Evolutionary conservation across 1,140 invertebrate species (phyloP).

Genomic region (Battus philenor): DNA sequence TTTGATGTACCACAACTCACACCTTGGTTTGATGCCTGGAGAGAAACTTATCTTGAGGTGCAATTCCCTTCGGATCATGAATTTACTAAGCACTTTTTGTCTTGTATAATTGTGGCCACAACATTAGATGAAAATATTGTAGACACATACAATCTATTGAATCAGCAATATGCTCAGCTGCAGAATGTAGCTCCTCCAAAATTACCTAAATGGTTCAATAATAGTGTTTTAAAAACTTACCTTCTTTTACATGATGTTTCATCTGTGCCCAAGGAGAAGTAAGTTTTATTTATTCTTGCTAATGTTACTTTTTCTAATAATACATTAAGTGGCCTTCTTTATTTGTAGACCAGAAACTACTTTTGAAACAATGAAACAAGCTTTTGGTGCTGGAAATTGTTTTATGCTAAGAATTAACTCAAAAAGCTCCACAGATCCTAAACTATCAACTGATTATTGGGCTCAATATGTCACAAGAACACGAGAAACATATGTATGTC

Average conservation of each 20-base stretch:
- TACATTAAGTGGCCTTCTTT: neutral
- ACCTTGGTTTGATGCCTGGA: constrained; percentile 98
- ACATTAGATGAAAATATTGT: constrained; percentile 88
- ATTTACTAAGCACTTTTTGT: constrained; percentile 95
- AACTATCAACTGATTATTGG: constrained; percentile 88
- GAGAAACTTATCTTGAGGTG: constrained; percentile 92
- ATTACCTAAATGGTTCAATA: constrained; percentile 94
- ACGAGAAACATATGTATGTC: constrained; percentile 70
- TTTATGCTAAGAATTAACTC: constrained; percentile 94
- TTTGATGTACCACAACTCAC: constrained; percentile 84
- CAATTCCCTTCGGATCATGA: constrained; percentile 96
- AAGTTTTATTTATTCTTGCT: constrained; percentile 20
- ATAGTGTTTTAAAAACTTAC: constrained; percentile 91
- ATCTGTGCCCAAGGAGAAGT: constrained; percentile 56
- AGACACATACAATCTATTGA: constrained; percentile 85
- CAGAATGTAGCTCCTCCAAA: constrained; percentile 85
- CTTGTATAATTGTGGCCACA: constrained; percentile 91
- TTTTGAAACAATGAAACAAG: constrained; percentile 89
- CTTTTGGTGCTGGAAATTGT: constrained; percentile 90
- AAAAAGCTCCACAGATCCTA: constrained; percentile 75
- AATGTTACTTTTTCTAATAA: neutral
- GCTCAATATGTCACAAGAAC: constrained; percentile 83
- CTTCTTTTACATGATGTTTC: constrained; percentile 89
- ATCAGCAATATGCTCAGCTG: constrained; percentile 87
- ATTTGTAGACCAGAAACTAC: constrained; percentile 85